These are phyloP conservation scores for Chaetoderma sp. DNA, from an alignment of 2,888 invertebrate species.

Conservation along the genomic window DNA sequence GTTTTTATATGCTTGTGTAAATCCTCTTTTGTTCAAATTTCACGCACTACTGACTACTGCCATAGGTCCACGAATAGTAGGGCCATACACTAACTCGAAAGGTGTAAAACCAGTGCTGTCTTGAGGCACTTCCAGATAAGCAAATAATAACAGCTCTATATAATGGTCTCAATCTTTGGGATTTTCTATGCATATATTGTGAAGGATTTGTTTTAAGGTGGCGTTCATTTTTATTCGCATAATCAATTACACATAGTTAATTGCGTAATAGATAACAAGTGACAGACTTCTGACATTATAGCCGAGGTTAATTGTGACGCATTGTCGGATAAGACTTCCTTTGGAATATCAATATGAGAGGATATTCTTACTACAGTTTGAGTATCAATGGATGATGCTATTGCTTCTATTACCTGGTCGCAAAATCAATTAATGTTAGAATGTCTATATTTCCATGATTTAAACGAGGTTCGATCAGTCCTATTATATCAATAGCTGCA, in stretches of 20 bases:
- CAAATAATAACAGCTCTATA: no score
- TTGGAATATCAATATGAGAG: conserved; percentile 32
- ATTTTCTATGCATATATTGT: conserved; percentile 19
- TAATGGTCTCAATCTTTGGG: no score
- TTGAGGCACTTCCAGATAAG: no score
- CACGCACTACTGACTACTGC: conserved; percentile 20
- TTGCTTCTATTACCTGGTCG: conserved; percentile 14
- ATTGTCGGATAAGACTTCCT: conserved; percentile 29
- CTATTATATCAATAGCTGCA: conserved; percentile 39
- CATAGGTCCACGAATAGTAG: conserved; percentile 28
- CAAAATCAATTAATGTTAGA: no score
- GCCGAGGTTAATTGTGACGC: conserved; percentile 38
- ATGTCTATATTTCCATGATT: conserved; percentile 32
- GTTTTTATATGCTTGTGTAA: conserved; percentile 35
- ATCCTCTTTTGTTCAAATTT: no score
- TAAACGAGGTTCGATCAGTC: no score
- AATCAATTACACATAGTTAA: conserved; percentile 26
- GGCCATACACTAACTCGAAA: conserved; percentile 38
- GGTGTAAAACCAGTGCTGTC: no score
- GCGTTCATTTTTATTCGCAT: conserved; percentile 30
- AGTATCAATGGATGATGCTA: conserved; percentile 25
- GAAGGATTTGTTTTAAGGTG: conserved; percentile 25
- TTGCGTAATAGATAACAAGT: conserved; percentile 26
- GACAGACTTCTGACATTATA: conserved; percentile 26
- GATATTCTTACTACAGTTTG: conserved; percentile 36